Evolutionary conservation across 2,113 vertebrate species (phyloP), one percentile per base, ranked within the genome.

Genomic region (Aptenodytes patagonicus): DNA sequence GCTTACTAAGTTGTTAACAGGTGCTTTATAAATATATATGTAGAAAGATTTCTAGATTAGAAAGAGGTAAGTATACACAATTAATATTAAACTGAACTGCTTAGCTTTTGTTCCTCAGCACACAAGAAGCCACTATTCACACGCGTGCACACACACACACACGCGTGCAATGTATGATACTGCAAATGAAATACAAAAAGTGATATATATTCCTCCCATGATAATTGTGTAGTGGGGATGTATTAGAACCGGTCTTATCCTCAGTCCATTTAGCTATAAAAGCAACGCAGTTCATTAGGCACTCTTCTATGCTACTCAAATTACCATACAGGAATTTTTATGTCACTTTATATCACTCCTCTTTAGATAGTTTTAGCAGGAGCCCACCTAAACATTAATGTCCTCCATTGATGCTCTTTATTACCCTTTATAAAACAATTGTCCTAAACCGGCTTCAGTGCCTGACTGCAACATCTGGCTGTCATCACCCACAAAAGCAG

Each of bases 361-460:
- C 40, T 89, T 91, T 26, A 54, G 52, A 84, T 25, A 69, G 66
- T 17, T 85, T 87, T 87, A 85, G 32, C 57, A 87, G 70, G 49
- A 85, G n/a, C 57, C 69, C 61, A 82, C 57, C 91, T 91, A 92
- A 95, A 91, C 87, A 95, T 69, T 85, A 72, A 93, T 51, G 54
- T 54, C 38, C 40, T 95, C 49, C 32, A 69, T 1, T 87, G 69
- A 91, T 72, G 66, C 13, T 90, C 66, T 73, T 90, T 90, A 95
- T 92, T 93, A 78, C 26, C n/a, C 61, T 70, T 89, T 76, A 87
- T 80, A 60, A 90, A 90, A 55, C 72, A 75, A 80, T 71, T 76
- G 85, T 51, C 73, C 75, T 77, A 85, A 64, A 76, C 31, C 32
- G 13, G 61, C 54, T 69, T 64, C 87, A 72, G 40, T 65, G 89